Base-by-base conservation (phyloP, 2,888 invertebrate genomes). In the Gastrophysa polygoni region DNA sequence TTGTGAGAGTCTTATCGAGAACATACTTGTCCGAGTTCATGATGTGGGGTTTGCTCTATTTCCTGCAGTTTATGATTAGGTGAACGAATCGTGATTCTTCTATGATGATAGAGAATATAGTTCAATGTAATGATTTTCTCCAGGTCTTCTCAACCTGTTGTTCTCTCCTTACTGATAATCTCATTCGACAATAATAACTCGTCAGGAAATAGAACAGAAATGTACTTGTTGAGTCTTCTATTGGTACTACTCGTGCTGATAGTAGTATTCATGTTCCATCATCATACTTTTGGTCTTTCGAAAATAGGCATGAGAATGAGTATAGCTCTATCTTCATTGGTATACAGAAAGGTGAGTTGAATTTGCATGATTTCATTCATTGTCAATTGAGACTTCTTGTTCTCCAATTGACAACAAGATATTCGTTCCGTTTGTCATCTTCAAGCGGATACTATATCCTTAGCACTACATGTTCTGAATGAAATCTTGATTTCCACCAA, bases 231-330 rank as follows among this genome's bases (percentile, higher is more conserved):
- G 73, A 87, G 87, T 7, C 78, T 82, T 0, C 76, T 81, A 8
- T 82, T 88, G 61, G 84, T 86, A 56, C 61, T 82, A 64, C 81
- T 85, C 78, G 82, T 84, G 0, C 73, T 85, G 18, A 58, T 82
- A 21, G 84, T 84, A 60, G 85, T 85, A 2, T 83, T 89, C 70
- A 81, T 86, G 11, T 83, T 84, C 70, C 88, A 89, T 77, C 89
- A 89, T 75, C 82, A 84, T 14, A 82, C 86, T 44, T 87, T 85
- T 71, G 85, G 86, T 18, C 44, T 66, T 7, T 11, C 38, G 1
- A 8, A 16, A 4, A 47, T 63, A 20, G 63, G 59, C 7, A 63
- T 63, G 63, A 54, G 63, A 32, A 56, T 63, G 10, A 56, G 59
- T 16, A 59, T 63, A 18, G 55, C 59, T 8, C 8, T 56, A 2